Evolutionary conservation across 1,140 invertebrate species (phyloP).

Genomic region (Bombus pascuorum): DNA sequence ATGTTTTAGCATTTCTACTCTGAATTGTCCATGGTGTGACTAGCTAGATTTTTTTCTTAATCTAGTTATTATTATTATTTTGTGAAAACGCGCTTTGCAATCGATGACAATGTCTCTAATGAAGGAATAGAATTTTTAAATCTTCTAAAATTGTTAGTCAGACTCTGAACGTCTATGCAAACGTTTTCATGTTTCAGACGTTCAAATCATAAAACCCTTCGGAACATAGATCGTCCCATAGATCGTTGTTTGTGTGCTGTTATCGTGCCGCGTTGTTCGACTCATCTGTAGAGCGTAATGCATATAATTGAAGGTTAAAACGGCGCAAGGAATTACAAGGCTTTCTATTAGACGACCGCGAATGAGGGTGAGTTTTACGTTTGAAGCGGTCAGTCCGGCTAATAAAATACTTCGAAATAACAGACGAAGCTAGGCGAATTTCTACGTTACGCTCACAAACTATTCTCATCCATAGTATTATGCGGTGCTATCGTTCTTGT

Average conservation of each 20-base stretch:
- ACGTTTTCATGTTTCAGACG: too few relatives aligned
- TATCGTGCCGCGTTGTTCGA: slow-evolving; percentile 1
- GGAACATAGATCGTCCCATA: neutral
- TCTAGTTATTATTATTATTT: too few relatives aligned
- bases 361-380: neutral
- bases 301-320: slow-evolving; percentile 7
- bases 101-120: too few relatives aligned
- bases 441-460: neutral
- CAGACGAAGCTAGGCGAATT: neutral
- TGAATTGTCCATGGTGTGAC: too few relatives aligned
- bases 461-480: slow-evolving; percentile 28
- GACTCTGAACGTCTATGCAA: too few relatives aligned
- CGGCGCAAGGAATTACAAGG: neutral
- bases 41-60: too few relatives aligned
- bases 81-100: too few relatives aligned
- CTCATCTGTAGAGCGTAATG: neutral
- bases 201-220: too few relatives aligned
- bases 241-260: neutral
- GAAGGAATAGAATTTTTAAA: too few relatives aligned
- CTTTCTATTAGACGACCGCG: neutral
- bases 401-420: slow-evolving; percentile 29
- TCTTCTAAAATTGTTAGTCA: too few relatives aligned
- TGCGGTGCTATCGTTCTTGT: slow-evolving; percentile 38
- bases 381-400: slow-evolving; percentile 1
- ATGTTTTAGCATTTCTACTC: too few relatives aligned